phyloP scores from a whole-genome alignment of 2,888 invertebrate species.

The Stenchaetothrips biformis region DNA sequence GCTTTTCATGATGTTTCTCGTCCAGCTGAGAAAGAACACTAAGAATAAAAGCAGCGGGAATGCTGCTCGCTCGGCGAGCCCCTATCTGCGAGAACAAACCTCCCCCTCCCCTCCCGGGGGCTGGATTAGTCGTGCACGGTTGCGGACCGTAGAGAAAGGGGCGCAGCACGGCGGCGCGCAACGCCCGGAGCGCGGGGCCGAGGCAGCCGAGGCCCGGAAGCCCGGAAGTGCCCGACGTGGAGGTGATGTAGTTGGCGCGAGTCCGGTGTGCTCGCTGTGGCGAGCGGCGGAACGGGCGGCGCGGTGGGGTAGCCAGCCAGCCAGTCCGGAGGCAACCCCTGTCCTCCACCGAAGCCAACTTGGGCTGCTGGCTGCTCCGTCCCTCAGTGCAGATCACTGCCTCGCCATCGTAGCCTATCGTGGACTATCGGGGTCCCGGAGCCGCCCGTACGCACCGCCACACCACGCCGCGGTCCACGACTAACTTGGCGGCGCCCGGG shows the following conservation, averaged over 20 bases:
- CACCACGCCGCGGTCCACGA: neutral
- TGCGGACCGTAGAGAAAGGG: neutral
- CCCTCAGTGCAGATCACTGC: neutral
- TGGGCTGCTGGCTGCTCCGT: neutral
- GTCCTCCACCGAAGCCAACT: too few species aligned
- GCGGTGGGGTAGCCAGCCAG: too few species aligned
- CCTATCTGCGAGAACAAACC: too few species aligned
- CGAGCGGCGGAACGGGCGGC: neutral
- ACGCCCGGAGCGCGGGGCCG: neutral
- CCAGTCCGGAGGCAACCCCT: too few species aligned
- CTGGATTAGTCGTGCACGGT: constrained; percentile 8
- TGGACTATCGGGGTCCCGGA: too few species aligned
- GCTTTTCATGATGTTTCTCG: constrained; percentile 23
- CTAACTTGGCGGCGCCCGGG: neutral
- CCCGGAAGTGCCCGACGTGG: neutral
- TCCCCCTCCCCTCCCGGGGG: neutral
- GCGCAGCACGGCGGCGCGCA: neutral
- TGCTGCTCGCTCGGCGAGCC: neutral
- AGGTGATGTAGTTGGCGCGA: constrained; percentile 22
- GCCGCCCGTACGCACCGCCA: too few species aligned
- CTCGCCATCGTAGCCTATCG: neutral
- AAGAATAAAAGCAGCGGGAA: constrained; percentile 14
- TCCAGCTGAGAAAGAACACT: constrained; percentile 16
- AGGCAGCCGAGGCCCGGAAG: neutral
- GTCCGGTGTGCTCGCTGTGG: neutral